These are phyloP conservation scores for Bradypodion pumilum DNA, from an alignment of 2,797 vertebrate genomes.

Conservation along the genomic window DNA sequence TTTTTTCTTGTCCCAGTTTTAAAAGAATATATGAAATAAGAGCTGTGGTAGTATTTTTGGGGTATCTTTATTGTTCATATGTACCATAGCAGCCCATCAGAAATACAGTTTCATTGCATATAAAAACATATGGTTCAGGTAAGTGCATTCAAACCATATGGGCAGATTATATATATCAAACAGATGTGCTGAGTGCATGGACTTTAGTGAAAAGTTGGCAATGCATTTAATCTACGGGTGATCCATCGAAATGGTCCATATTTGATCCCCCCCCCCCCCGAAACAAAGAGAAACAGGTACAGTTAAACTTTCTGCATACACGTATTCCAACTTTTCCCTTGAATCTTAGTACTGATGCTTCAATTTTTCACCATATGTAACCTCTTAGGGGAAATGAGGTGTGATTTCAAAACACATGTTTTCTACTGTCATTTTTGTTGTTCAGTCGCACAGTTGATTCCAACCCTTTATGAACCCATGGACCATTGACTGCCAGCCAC, in stretches of 20 bases:
- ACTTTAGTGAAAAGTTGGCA: rapidly evolving
- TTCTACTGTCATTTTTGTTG: too few relatives aligned
- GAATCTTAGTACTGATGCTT: not conserved
- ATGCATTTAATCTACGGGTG: not conserved
- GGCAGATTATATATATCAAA: constrained; percentile 22
- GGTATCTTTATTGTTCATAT: constrained; percentile 7
- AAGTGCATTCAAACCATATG: not conserved
- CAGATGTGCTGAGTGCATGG: constrained; percentile 6
- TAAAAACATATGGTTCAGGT: constrained; percentile 19
- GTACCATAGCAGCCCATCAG: constrained; percentile 20
- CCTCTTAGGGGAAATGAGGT: constrained; percentile 4
- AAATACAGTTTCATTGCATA: not conserved
- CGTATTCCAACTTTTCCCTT: not conserved
- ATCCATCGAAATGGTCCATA: not conserved
- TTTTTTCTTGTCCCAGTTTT: constrained; percentile 23
- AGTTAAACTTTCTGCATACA: too few relatives aligned
- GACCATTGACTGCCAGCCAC: too few relatives aligned
- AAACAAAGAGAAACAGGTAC: not conserved
- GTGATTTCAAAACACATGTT: constrained; percentile 3
- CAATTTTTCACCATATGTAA: not conserved
- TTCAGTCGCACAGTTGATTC: too few relatives aligned
- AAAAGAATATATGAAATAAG: constrained; percentile 5
- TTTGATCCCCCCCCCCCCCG: not conserved
- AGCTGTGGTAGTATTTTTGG: not conserved
- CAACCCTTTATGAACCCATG: too few relatives aligned